Percentiles rank a stretch among this genome's conserved stretches.
phyloP scores from a whole-genome alignment of 64 coral and sea anemone species.

The Actinia tenebrosa region DNA sequence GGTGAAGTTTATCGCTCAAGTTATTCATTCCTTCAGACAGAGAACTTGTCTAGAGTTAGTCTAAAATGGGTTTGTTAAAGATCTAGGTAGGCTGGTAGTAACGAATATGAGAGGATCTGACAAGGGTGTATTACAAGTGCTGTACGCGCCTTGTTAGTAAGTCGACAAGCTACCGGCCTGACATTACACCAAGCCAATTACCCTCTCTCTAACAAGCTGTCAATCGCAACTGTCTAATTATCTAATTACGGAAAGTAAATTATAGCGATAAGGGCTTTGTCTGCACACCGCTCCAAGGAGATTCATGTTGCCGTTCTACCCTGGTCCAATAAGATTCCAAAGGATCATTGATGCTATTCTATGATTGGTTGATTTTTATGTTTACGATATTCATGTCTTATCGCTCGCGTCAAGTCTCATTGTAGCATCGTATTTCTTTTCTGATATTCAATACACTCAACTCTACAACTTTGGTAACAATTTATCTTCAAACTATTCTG shows the following conservation, averaged over 20 bases:
- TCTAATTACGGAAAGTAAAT: constrained; percentile 72
- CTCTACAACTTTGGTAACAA: background rate
- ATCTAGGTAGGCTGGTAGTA: background rate
- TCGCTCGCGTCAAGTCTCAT: background rate
- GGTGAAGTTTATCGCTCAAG: background rate
- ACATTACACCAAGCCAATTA: constrained; percentile 28
- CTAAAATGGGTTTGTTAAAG: background rate
- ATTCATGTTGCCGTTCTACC: background rate
- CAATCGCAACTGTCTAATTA: constrained; percentile 92
- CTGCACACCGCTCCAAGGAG: background rate
- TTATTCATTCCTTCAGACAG: constrained; percentile 3
- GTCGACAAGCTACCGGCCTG: constrained; percentile 16
- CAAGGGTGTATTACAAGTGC: constrained; percentile 14
- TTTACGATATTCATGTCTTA: constrained; percentile 4
- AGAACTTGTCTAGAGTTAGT: background rate
- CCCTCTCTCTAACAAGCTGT: constrained; percentile 83
- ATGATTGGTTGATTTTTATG: background rate
- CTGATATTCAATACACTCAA: constrained; percentile 1
- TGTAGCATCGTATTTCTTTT: background rate
- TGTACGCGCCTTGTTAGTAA: constrained; percentile 53
- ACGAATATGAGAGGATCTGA: background rate
- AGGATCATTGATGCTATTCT: background rate
- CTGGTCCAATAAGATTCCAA: background rate
- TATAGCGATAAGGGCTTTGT: constrained; percentile 9
- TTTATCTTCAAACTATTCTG: background rate